A percentile compares a stretch with the other conserved stretches of the same genome.
Evolutionary conservation across 2,797 vertebrate species (phyloP).

Genomic region (Iguana delicatissima): DNA sequence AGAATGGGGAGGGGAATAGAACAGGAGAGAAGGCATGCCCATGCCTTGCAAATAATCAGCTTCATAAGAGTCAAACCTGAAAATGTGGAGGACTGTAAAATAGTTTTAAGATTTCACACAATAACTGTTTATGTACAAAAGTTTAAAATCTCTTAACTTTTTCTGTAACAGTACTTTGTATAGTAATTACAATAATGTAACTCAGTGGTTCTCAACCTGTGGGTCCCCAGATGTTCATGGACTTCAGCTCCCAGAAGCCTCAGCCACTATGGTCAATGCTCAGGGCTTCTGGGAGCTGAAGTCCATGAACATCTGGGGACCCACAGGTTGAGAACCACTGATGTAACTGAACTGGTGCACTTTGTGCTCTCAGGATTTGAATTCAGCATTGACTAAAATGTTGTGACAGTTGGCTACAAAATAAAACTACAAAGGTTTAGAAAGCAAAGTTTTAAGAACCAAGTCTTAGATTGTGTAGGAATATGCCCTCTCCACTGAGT

Average conservation of each 20-base stretch:
- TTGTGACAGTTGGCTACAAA: neutral
- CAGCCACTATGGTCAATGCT: too few relatives aligned
- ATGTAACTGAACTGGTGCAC: rapidly evolving
- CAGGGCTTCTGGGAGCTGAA: too few relatives aligned
- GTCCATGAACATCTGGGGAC: too few relatives aligned
- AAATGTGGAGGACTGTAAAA: too few relatives aligned
- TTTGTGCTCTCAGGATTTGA: neutral
- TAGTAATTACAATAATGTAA: neutral
- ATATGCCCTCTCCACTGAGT: neutral
- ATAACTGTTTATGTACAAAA: neutral
- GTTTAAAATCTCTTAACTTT: rapidly evolving
- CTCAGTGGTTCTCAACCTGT: too few relatives aligned
- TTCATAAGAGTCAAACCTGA: too few relatives aligned
- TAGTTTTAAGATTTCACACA: rapidly evolving
- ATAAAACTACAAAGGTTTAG: rapidly evolving
- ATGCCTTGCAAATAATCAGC: too few relatives aligned
- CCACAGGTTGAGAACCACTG: too few relatives aligned
- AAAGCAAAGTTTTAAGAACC: neutral
- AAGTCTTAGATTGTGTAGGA: neutral
- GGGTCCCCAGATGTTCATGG: too few relatives aligned
- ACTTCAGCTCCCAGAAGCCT: too few relatives aligned
- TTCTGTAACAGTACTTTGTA: neutral
- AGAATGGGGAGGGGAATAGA: too few relatives aligned
- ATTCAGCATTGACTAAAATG: rapidly evolving
- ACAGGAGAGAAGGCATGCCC: too few relatives aligned